Conservation (phyloP, 2,888 invertebrate genomes). For the Epinotia brunnichana region DNA sequence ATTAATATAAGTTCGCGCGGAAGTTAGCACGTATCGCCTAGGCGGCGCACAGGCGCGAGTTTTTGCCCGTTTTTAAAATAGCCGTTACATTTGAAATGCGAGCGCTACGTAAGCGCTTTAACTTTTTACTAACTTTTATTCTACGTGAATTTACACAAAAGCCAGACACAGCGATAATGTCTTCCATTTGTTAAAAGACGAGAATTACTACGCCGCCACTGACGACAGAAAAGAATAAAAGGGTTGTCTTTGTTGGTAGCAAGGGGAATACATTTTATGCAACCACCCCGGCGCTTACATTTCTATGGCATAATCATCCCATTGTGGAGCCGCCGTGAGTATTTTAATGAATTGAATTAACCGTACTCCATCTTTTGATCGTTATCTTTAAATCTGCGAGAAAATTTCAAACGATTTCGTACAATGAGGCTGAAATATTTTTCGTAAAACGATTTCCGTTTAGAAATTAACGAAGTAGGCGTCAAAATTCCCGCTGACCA, state of each 20-base stretch:
- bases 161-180: constrained; percentile 77
- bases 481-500: constrained; percentile 35
- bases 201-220: constrained; percentile 72
- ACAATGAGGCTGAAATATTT: constrained; percentile 47
- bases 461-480: constrained; percentile 42
- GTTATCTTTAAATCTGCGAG: constrained; percentile 44
- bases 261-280: constrained; percentile 74
- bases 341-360: constrained; percentile 54
- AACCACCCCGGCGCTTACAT: constrained; percentile 61
- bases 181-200: constrained; percentile 80
- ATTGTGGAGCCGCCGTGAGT: constrained; percentile 58
- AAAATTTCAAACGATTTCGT: constrained; percentile 45
- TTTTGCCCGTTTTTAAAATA: constrained; percentile 65
- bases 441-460: constrained; percentile 22
- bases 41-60: constrained; percentile 51
- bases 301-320: constrained; percentile 63
- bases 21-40: constrained; percentile 53
- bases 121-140: constrained; percentile 76
- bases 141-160: constrained; percentile 79
- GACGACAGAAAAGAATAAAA: constrained; percentile 76
- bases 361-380: constrained; percentile 53
- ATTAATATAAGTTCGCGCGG: constrained; percentile 55
- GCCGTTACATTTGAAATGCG: constrained; percentile 69
- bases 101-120: constrained; percentile 69
- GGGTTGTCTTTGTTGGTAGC: constrained; percentile 73